Evolutionary conservation across 1,140 invertebrate species (phyloP).

Genomic region (Eciton burchellii): DNA sequence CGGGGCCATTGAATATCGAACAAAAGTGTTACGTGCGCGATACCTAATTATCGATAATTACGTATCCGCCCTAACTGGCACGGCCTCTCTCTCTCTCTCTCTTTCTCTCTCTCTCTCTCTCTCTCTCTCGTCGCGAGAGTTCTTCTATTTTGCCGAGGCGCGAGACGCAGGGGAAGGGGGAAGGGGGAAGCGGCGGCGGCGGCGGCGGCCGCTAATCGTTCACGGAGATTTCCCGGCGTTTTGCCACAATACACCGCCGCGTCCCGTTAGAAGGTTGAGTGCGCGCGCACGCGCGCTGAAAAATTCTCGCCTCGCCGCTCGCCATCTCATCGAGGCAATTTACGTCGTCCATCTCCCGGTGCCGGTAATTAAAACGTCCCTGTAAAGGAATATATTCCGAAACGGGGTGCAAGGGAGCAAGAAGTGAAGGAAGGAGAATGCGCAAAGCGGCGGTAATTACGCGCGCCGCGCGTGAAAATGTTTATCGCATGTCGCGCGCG

Average conservation of each 20-base stretch:
- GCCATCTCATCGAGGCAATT: slow-evolving; percentile 52
- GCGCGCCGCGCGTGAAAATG: background rate
- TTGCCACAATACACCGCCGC: slow-evolving; percentile 31
- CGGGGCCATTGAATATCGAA: slow-evolving; percentile 29
- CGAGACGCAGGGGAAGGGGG: slow-evolving; percentile 1
- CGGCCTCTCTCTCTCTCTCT: too few species aligned
- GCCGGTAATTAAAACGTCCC: slow-evolving; percentile 48
- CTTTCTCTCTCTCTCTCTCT: too few species aligned
- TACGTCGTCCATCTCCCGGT: slow-evolving; percentile 14
- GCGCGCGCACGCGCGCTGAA: slow-evolving; percentile 10
- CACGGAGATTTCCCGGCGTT: slow-evolving; percentile 34
- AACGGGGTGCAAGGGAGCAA: slow-evolving; percentile 37
- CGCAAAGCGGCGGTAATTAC: background rate
- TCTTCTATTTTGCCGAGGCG: slow-evolving; percentile 46
- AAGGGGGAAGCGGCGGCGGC: too few species aligned
- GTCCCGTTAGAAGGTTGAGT: background rate
- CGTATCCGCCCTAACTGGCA: slow-evolving; percentile 54
- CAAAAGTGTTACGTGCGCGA: slow-evolving; percentile 6
- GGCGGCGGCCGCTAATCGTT: slow-evolving; percentile 34
- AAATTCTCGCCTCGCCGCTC: slow-evolving; percentile 27
- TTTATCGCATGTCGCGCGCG: too few species aligned
- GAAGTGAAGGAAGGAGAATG: too few species aligned
- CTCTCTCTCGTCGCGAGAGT: slow-evolving; percentile 44
- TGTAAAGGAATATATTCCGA: slow-evolving; percentile 49
- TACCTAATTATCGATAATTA: slow-evolving; percentile 59